Conservation (phyloP, 2,888 invertebrate genomes). For the Muschampia plurimacula region DNA sequence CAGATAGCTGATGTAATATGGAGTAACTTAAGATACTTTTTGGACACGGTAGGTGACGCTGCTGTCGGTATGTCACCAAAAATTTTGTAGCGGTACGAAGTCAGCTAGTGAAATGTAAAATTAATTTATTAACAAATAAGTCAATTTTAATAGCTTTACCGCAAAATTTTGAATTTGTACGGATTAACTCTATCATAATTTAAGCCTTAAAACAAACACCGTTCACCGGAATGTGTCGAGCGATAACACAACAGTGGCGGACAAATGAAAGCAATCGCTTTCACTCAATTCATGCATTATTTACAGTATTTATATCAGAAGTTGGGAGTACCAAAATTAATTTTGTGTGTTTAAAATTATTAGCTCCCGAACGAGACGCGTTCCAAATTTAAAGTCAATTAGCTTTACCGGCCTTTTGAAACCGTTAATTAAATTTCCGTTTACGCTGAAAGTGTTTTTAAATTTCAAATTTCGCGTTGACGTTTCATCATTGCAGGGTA, state of each 20-base stretch:
- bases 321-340: slow-evolving; percentile 39
- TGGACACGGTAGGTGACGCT: too few relatives aligned
- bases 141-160: too few relatives aligned
- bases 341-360: slow-evolving; percentile 35
- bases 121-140: too few relatives aligned
- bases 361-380: slow-evolving; percentile 37
- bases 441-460: slow-evolving; percentile 32
- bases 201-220: background rate
- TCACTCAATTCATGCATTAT: slow-evolving; percentile 22
- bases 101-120: too few relatives aligned
- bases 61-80: too few relatives aligned
- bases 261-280: slow-evolving; percentile 12
- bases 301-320: slow-evolving; percentile 37
- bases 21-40: too few relatives aligned
- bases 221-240: background rate
- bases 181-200: background rate
- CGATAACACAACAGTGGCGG: background rate
- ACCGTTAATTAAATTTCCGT: slow-evolving; percentile 41
- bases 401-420: slow-evolving; percentile 34
- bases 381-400: slow-evolving; percentile 46
- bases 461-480: slow-evolving; percentile 24
- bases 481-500: background rate
- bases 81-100: too few relatives aligned
- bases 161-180: background rate
- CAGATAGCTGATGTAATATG: too few relatives aligned